Evolutionary conservation across 2,888 invertebrate genomes (phyloP), one percentile per base, ranked within the genome.

Genomic region (Acronicta alni): DNA sequence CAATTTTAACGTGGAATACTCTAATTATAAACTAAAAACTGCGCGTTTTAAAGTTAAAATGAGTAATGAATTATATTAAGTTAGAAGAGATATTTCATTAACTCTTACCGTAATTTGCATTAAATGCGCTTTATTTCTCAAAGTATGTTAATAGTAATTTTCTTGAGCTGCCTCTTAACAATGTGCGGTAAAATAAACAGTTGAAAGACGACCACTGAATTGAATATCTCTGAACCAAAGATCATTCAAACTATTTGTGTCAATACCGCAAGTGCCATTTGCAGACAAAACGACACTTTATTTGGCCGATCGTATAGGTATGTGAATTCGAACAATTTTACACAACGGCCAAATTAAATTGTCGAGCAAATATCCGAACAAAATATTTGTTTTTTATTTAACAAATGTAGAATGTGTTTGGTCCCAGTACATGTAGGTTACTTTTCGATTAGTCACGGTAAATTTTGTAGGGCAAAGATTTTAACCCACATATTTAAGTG

Each of bases 401-500:
- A 57, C 14, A 32, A 43, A 58, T 61, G 45, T 51, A 23, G 44
- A 53, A 51, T 49, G 44, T 60, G 41, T 62, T 59, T 49, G 15
- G 26, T 57, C 16, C 49, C 42, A 32, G 45, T 32, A 55, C 26
- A 48, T 8, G 23, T 54, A 49, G 53, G 49, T 54, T 12, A 39
- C 53, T 61, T 64, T 74, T 59, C 44, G 47, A 55, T 67, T 42
- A 26, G 67, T 62, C 62, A 74, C 35, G 55, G 45, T 64, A 43
- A 10, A 47, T 61, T 64, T 64, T 57, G 52, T 67, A 54, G 71
- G 67, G 43, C 75, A 67, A 65, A 58, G 58, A 65, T 69, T 69
- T 68, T 68, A 54, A 59, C 70, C 65, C 17, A 69, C 48, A 20
- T 69, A 32, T 38, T 53, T 59, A 51, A 64, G 56, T 56, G 52